phyloP scores from a whole-genome alignment of 1,140 invertebrate species.

The Euwallacea fornicatus region DNA sequence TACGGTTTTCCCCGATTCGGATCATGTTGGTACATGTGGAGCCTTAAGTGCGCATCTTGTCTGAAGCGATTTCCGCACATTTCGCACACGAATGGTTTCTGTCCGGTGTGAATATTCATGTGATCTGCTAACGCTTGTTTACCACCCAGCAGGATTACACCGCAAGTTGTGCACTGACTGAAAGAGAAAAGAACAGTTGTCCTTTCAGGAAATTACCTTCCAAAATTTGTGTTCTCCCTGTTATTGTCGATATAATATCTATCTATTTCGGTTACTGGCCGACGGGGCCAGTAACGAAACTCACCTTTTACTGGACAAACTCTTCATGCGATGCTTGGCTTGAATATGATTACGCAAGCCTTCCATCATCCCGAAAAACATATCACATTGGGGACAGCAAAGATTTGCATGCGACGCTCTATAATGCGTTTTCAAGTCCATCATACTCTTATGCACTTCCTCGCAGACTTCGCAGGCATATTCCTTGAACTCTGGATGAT shows the following conservation, averaged over 20 bases:
- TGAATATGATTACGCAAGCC: too few species aligned
- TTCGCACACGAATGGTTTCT: conserved; percentile 1
- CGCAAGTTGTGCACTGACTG: neutral
- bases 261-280: too few species aligned
- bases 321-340: too few species aligned
- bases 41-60: neutral
- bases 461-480: neutral
- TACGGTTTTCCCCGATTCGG: neutral
- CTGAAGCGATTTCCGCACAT: conserved; percentile 5
- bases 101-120: neutral
- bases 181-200: too few species aligned
- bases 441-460: neutral
- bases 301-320: too few species aligned
- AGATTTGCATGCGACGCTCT: neutral
- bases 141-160: neutral
- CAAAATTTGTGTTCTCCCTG: too few species aligned
- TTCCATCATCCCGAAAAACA: too few species aligned
- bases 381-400: neutral
- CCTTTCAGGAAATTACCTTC: too few species aligned
- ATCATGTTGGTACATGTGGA: neutral
- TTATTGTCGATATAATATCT: too few species aligned
- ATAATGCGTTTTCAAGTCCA: neutral
- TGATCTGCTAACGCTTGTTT: neutral
- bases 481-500: conserved; percentile 8
- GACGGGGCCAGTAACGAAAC: too few species aligned